Base-by-base conservation (phyloP, 2,113 vertebrate species). In the Sitta europaea region DNA sequence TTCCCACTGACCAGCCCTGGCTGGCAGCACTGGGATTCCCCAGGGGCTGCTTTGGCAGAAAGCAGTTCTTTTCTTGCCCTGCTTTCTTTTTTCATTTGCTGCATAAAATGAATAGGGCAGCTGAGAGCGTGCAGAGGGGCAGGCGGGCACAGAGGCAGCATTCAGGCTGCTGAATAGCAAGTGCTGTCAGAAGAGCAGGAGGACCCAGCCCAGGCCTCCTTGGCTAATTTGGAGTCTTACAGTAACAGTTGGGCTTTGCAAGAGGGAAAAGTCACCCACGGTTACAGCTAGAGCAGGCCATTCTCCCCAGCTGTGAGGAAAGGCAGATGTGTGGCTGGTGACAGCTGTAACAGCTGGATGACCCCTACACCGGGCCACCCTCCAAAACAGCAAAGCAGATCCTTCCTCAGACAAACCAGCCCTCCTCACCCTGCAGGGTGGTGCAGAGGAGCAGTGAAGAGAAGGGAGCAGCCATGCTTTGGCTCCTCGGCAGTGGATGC, bases 261-360 rank as follows among this genome's bases (percentile, higher is more conserved):
- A 92, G 86, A 86, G 81, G 86, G 62, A 85, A 86, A 92, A 93
- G 91, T 74, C 47, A 9, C 76, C 58, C 84, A 28, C 5, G 23
- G 87, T 80, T 93, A 73, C 85, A 86, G 92, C 59, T 35, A 91
- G 89, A 94, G 76, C 92, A 94, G 75, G 87, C 92, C 67, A 74
- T 92, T 97, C 90, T 96, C 89, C 76, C 51, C 79, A 93, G 88
- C 78, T 88, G 82, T 93, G 95, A 96, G 96, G 83, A 89, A 94
- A 96, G 93, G 42, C 96, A 97, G 96, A 96, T 96, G 95, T 83
- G 91, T 61, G 70, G 76, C 82, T 77, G 84, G 73, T 88, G 96
- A 90, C 91, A 95, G 93, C 95, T 95, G 48, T 91, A 97, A 79
- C 94, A 96, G 96, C 96, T 97, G 96, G 95, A 92, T 94, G 85